Evolutionary conservation across 2,888 invertebrate genomes (phyloP).

Genomic region (Rhamphomyia laevipes): DNA sequence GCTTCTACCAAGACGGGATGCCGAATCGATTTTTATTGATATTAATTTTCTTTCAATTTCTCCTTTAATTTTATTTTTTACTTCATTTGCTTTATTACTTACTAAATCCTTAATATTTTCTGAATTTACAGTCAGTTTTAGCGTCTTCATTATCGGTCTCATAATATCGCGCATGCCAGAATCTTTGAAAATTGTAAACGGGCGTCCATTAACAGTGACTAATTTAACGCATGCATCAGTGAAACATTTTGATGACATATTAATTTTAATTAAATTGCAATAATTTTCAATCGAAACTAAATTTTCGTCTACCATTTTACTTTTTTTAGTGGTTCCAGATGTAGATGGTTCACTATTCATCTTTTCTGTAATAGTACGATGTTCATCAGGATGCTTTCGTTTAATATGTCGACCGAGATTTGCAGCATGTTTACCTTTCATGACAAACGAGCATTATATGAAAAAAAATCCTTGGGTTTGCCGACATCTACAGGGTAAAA

Average conservation of each 20-base stretch:
- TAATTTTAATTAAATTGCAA: neutral
- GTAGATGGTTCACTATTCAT: neutral
- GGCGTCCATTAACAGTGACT: constrained; percentile 2
- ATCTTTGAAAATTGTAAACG: too few relatives aligned
- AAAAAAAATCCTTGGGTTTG: too few relatives aligned
- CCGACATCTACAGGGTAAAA: too few relatives aligned
- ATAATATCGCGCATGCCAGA: neutral
- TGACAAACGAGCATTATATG: neutral
- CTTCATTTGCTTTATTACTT: neutral
- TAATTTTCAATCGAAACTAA: neutral
- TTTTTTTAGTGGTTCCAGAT: neutral
- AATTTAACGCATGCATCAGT: neutral
- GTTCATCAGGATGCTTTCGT: neutral
- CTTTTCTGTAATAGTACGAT: neutral
- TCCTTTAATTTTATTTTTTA: neutral
- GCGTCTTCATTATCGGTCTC: neutral
- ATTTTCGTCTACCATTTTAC: neutral
- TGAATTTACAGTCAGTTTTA: neutral
- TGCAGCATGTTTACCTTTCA: neutral
- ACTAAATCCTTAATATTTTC: neutral
- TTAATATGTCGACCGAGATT: neutral
- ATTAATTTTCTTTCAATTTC: neutral
- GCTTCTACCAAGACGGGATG: too few relatives aligned
- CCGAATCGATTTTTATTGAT: neutral
- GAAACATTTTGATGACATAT: neutral